Conservation (phyloP, 2,888 invertebrate genomes). For the Torymus tubicola region DNA sequence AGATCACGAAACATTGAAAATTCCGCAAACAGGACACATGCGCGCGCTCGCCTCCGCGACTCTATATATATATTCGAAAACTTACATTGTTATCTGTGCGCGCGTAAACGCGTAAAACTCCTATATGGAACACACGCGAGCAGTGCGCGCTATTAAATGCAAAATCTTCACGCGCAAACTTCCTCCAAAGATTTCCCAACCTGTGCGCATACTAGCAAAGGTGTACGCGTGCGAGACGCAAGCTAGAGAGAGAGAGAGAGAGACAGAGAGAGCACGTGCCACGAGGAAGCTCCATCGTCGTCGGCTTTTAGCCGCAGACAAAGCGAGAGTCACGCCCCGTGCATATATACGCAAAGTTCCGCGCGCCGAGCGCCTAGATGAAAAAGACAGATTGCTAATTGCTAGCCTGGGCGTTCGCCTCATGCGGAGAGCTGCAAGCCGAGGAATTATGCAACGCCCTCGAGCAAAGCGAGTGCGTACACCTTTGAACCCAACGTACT, state of each 20-base stretch:
- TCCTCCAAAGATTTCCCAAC: constrained; percentile 20
- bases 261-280: background rate
- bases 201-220: too few species aligned
- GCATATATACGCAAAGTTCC: constrained; percentile 11
- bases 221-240: background rate
- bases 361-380: constrained; percentile 4
- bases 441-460: constrained; percentile 35
- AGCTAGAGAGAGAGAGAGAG: background rate
- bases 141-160: background rate
- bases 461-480: constrained; percentile 5
- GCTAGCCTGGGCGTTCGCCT: constrained; percentile 1
- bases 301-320: constrained; percentile 8
- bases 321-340: constrained; percentile 16
- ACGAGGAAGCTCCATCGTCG: too few species aligned
- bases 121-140: too few species aligned
- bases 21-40: too few species aligned
- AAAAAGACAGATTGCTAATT: constrained; percentile 51
- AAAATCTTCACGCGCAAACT: constrained; percentile 19
- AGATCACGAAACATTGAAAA: too few species aligned
- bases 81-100: too few species aligned
- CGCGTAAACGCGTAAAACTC: too few species aligned
- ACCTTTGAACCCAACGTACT: constrained; percentile 24
- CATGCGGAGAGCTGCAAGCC: background rate
- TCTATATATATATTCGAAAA: too few species aligned
- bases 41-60: too few species aligned